Base-by-base conservation (phyloP, 2,797 vertebrate genomes). In the Anguilla pacifica region DNA sequence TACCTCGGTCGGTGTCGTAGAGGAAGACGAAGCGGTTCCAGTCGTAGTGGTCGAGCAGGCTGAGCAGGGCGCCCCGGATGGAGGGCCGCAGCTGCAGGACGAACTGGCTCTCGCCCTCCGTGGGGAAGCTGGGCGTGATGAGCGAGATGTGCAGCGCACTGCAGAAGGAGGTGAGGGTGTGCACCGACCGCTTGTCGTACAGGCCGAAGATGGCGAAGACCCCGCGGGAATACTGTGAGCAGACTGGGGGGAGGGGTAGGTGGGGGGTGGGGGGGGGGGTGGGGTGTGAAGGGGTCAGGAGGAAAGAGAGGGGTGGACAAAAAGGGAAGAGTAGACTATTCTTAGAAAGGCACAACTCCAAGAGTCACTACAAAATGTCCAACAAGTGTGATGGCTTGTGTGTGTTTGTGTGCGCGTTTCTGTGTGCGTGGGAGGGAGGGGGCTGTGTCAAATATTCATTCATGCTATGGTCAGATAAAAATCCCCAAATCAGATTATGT, bases 181-280 rank as follows among this genome's bases (percentile, higher is more conserved):
- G 98, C 83, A 99, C 99, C 0, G 99, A 99, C 94, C 98, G 97
- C 96, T 99, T 99, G 94, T 99, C 98, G 46, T 99, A 99, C 88
- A 99, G 97, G 95, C 98, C 98, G 92, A 99, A 99, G 94, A 99
- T 99, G 95, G 99, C 98, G 89, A 99, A 99, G 91, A 99, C 98
- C 89, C 98, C 98, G 94, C 98, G 96, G 7, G 98, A 99, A 93
- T 99, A 99, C 95, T 99, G 96, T 51, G 96, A 96, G 88, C 96
- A 97, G 93, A 96, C 96, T 96, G 95, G 55, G 70, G 90, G 11
- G n/a, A 13, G 0, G 83, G 64, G 83, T 31, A 49, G 46, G 53
- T 22, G 6, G 31, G 51, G 87, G 3, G 7, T 72, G 49, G 25
- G 6, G 31, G 83, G 53, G 49, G 84, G 22, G 25, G 6, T 25